Conservation (phyloP, 2,113 vertebrate genomes). For the Marcusenius ussheri region DNA sequence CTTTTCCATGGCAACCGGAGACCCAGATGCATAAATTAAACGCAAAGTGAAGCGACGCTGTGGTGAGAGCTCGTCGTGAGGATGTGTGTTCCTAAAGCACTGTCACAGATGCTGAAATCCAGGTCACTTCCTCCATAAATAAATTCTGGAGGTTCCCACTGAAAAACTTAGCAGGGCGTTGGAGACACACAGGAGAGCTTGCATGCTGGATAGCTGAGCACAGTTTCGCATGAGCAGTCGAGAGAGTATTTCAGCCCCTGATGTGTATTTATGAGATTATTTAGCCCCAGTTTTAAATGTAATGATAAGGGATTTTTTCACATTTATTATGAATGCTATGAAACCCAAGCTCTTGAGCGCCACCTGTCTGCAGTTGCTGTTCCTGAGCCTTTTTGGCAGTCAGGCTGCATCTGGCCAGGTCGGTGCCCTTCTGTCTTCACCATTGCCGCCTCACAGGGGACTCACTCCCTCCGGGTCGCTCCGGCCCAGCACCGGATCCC, state of each 20-base stretch:
- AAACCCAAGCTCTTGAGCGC: background rate
- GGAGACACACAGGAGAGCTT: background rate
- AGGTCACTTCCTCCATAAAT: background rate
- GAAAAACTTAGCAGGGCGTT: background rate
- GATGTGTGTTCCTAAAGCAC: background rate
- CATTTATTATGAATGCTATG: background rate
- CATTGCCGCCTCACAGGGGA: background rate
- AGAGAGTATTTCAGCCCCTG: background rate
- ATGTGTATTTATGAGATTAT: background rate
- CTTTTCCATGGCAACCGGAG: conserved; percentile 12
- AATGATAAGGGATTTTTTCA: background rate
- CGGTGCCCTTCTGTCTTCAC: background rate
- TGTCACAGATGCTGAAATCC: background rate
- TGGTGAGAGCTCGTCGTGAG: background rate
- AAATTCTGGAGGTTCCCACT: background rate
- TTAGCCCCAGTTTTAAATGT: background rate
- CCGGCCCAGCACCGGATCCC: background rate
- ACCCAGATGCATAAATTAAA: conserved; percentile 14
- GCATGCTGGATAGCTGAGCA: background rate
- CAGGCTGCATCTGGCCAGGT: background rate
- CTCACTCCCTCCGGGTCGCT: background rate
- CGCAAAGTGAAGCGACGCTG: background rate
- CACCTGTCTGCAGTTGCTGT: background rate
- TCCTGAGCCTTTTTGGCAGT: background rate
- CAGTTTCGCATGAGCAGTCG: background rate